Evolutionary conservation across 2,797 vertebrate genomes (phyloP), one percentile per base, ranked within the genome.

Genomic region (Agapornis canus): DNA sequence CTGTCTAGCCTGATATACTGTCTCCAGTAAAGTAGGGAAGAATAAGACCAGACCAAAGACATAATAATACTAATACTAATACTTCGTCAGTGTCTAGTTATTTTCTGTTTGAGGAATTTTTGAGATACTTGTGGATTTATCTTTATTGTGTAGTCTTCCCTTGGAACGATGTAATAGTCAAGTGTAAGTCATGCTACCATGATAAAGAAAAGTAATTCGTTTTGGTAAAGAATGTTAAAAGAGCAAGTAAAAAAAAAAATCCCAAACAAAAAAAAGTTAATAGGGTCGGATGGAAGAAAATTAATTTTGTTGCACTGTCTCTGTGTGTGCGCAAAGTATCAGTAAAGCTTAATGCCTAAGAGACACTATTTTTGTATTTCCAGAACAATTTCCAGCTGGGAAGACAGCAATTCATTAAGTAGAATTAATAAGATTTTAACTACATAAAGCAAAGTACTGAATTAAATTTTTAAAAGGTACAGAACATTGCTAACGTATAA

Each of bases 381-480:
- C 45, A 85, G 49, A 89, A 64, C 35, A 22, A 27, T 86, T 95
- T 94, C 65, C 65, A 78, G 9, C 56, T 91, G 49, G 15, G 52
- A 80, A 89, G 52, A 45, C 65, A 43, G 31, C 86, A 82, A 86
- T 85, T 93, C 19, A 48, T 92, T 93, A 78, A 42, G 26, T 20
- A 85, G 42, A 72, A 75, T 83, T 40, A 87, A 75, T 60, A 81
- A 40, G 20, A 65, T 89, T 92, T 95, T 89, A 72, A 68, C 48
- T 69, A 20, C 6, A 3, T 85, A 37, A 57, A 82, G 39, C 39
- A 51, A 82, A 89, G 27, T 63, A 72, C 43, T 59, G 68, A 93
- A 87, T 82, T 92, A n/a, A 9, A 43, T 25, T 88, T 16, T 35
- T 49, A 68, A 86, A 80, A 89, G 37, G 60, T 95, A 42, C 40